phyloP scores from a whole-genome alignment of 2,113 vertebrate genomes.

The Alectura lathami region DNA sequence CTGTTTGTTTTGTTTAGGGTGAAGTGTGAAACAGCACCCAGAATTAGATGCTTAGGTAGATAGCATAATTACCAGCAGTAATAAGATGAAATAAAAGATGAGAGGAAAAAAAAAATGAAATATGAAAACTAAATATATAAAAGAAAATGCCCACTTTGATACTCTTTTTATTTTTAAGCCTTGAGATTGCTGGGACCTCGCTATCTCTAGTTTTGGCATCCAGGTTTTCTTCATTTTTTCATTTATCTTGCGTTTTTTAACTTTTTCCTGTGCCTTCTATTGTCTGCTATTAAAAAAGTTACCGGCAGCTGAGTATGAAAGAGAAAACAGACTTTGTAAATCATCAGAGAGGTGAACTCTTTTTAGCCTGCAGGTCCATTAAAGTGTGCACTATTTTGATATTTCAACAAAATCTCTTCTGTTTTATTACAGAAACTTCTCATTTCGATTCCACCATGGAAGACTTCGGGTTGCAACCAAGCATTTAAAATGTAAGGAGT shows the following conservation, averaged over 20 bases:
- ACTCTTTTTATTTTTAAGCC: background rate
- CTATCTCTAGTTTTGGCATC: background rate
- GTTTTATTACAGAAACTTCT: conserved; percentile 53
- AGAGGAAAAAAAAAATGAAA: background rate
- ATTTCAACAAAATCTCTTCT: background rate
- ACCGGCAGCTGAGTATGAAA: background rate
- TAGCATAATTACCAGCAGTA: background rate
- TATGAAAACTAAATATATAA: background rate
- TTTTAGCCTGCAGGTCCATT: background rate
- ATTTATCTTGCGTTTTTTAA: background rate
- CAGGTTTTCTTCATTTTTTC: background rate
- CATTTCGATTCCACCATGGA: background rate
- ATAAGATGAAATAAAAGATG: background rate
- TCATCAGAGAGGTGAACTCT: background rate
- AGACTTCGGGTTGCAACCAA: background rate
- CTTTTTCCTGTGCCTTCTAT: background rate
- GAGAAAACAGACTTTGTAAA: background rate
- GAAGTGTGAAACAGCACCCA: background rate
- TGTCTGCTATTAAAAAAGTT: background rate
- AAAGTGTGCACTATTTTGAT: background rate
- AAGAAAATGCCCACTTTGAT: background rate
- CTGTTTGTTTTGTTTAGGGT: background rate
- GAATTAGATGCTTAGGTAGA: background rate
- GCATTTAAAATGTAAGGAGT: background rate
- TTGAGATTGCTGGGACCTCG: background rate